phyloP scores from a whole-genome alignment of 2,797 vertebrate species.

The Melopsittacus undulatus region DNA sequence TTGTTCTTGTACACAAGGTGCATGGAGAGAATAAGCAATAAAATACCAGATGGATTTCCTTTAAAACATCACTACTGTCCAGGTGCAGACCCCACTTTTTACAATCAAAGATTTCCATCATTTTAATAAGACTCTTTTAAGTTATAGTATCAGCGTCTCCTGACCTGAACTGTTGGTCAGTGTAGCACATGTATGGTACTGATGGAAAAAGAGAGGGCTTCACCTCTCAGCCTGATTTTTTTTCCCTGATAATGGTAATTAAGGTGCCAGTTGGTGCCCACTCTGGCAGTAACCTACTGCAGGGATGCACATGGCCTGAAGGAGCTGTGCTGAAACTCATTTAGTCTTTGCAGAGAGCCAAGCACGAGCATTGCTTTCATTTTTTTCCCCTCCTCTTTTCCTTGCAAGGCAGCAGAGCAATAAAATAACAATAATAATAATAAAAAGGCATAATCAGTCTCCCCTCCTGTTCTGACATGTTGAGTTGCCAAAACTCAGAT shows the following conservation, averaged over 20 bases:
- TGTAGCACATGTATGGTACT: fast-evolving
- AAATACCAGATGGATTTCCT: constrained; percentile 38
- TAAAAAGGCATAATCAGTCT: neutral
- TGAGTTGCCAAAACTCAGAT: constrained; percentile 53
- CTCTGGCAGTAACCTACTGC: neutral
- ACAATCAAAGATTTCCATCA: neutral
- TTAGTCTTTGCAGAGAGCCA: neutral
- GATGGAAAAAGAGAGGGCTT: neutral
- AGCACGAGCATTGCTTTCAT: neutral
- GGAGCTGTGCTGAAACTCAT: neutral
- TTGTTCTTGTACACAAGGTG: neutral
- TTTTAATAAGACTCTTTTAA: constrained; percentile 10
- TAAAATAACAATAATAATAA: constrained; percentile 15
- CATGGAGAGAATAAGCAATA: neutral
- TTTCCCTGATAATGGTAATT: neutral
- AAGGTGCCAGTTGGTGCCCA: neutral
- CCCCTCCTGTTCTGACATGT: neutral
- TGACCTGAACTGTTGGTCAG: neutral
- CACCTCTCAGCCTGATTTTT: neutral
- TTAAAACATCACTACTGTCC: neutral
- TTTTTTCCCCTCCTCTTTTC: neutral
- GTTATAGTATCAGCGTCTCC: neutral
- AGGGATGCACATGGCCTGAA: neutral
- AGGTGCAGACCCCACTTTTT: neutral
- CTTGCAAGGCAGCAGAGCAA: neutral